A percentile compares a stretch with the other conserved stretches of the same genome.
Conservation (phyloP, 2,113 vertebrate species). For the Aramus guarauna region DNA sequence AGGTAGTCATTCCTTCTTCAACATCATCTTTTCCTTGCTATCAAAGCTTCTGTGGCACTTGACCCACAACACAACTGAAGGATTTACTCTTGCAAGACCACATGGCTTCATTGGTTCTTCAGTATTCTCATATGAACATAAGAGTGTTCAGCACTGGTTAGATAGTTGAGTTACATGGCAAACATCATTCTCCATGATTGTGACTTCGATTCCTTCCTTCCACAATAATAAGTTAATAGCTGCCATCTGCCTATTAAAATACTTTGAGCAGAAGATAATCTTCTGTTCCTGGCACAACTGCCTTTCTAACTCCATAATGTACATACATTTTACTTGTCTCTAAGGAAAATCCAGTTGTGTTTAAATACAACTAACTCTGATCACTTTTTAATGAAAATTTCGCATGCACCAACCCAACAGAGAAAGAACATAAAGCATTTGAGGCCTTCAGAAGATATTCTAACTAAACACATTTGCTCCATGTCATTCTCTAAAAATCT, state of each 20-base stretch:
- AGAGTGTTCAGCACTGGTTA: neutral
- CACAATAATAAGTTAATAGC: conserved; percentile 54
- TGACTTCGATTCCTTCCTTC: conserved; percentile 54
- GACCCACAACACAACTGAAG: neutral
- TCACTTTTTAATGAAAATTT: neutral
- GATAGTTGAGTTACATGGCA: conserved; percentile 1
- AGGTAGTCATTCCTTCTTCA: neutral
- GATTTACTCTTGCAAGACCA: neutral
- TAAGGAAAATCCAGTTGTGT: conserved; percentile 2
- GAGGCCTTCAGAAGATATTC: neutral
- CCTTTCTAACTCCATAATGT: conserved; percentile 1
- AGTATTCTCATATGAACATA: neutral
- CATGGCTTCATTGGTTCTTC: neutral
- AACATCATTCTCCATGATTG: conserved; percentile 18
- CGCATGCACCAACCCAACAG: neutral
- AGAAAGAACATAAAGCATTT: neutral
- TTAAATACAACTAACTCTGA: conserved; percentile 22
- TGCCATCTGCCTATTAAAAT: conserved; percentile 51
- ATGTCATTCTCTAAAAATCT: neutral
- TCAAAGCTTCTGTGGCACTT: neutral
- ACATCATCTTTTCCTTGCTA: neutral
- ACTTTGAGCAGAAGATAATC: conserved; percentile 37
- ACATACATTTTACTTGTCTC: neutral
- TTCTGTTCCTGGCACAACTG: conserved; percentile 52
- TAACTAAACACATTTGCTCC: neutral